phyloP scores from a whole-genome alignment of 2,888 invertebrate genomes.

The Belgica antarctica region DNA sequence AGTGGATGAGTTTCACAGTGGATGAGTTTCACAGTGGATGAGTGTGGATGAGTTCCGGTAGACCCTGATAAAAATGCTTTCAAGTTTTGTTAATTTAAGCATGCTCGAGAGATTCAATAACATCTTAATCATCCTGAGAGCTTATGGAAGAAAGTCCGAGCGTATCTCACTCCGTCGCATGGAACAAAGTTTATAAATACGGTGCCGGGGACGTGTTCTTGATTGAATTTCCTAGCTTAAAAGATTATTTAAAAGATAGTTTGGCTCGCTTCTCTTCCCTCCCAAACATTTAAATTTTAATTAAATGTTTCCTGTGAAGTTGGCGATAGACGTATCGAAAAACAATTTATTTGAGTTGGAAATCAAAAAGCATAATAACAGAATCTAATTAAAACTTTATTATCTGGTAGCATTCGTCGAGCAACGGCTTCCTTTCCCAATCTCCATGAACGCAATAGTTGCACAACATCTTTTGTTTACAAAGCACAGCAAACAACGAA shows the following conservation, averaged over 20 bases:
- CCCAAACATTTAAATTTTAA: background rate
- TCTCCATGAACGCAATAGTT: background rate
- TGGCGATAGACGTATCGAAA: background rate
- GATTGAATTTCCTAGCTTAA: background rate
- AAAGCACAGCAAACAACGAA: background rate
- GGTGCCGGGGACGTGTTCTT: no score
- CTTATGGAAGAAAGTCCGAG: background rate
- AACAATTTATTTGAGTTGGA: background rate
- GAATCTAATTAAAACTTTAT: constrained; percentile 11
- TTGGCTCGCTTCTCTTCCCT: background rate
- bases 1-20: no score
- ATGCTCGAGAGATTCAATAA: background rate
- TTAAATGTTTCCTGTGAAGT: background rate
- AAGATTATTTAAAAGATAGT: constrained; percentile 5
- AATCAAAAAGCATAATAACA: background rate
- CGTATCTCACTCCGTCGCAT: no score
- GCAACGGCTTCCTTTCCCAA: no score
- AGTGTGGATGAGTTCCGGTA: no score
- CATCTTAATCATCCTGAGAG: background rate
- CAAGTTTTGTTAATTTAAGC: background rate
- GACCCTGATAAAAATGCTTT: background rate
- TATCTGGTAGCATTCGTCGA: background rate
- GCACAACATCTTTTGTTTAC: background rate
- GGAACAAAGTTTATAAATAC: no score
- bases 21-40: no score